Evolutionary conservation across 2,797 vertebrate genomes (phyloP).

Genomic region (Pelobates cultripes): DNA sequence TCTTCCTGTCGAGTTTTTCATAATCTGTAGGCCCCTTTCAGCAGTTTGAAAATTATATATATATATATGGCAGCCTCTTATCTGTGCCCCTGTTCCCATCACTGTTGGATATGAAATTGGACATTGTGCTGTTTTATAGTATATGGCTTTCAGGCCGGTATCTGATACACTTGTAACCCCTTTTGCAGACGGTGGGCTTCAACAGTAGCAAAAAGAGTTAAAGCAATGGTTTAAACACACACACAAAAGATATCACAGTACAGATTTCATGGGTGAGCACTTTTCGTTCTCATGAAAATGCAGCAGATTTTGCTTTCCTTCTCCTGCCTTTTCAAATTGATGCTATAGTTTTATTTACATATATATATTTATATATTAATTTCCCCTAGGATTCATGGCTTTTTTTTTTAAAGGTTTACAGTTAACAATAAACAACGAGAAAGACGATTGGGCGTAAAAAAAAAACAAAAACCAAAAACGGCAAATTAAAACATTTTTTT

Average conservation of each 20-base stretch:
- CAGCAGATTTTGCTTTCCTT: background rate
- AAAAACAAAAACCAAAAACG: background rate
- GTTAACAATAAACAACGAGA: conserved; percentile 53
- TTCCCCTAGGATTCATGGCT: conserved; percentile 55
- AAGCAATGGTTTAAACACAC: conserved; percentile 20
- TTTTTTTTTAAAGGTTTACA: conserved; percentile 53
- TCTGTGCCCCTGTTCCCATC: conserved; percentile 6
- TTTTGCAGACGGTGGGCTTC: conserved; percentile 27
- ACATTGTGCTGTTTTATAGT: conserved; percentile 51
- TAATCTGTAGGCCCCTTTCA: background rate
- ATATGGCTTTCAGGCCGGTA: conserved; percentile 51
- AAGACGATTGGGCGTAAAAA: conserved; percentile 34
- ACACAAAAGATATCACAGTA: conserved; percentile 34
- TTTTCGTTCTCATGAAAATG: conserved; percentile 2
- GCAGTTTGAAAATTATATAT: background rate
- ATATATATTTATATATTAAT: conserved; percentile 58
- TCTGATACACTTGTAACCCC: conserved; percentile 27
- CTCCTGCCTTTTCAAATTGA: conserved; percentile 26
- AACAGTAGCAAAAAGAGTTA: conserved; percentile 37
- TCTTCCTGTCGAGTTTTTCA: background rate
- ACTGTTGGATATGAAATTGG: conserved; percentile 21
- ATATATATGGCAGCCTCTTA: background rate
- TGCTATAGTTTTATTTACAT: conserved; percentile 56
- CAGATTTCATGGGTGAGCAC: conserved; percentile 5
- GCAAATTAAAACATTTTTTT: background rate